Percentiles rank a stretch among this genome's conserved stretches.
Evolutionary conservation across 1,140 invertebrate genomes (phyloP).

Genomic region (Belonocnema kinseyi): DNA sequence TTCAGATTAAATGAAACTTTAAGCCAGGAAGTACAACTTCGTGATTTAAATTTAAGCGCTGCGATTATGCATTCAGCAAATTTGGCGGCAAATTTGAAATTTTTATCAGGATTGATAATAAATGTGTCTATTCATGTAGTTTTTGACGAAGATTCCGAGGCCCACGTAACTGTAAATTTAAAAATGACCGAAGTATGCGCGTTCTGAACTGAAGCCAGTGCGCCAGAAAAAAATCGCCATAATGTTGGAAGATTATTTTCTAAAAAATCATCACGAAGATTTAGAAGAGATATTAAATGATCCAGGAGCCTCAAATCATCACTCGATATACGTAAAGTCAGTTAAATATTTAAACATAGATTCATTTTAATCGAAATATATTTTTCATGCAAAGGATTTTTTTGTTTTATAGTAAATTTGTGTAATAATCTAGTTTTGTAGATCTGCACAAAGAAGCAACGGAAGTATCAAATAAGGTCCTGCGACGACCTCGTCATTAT

Average conservation of each 20-base stretch:
- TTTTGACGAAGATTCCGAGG: no score
- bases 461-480: constrained; percentile 77
- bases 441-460: constrained; percentile 79
- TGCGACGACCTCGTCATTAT: constrained; percentile 76
- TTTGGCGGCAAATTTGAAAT: no score
- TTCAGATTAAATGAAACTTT: no score
- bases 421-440: constrained; percentile 76
- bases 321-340: constrained; percentile 76
- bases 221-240: neutral
- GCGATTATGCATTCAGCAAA: no score
- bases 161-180: no score
- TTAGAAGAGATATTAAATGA: constrained; percentile 71
- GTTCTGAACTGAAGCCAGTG: no score
- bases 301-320: constrained; percentile 63
- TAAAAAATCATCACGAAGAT: constrained; percentile 66
- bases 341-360: constrained; percentile 32
- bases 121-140: no score
- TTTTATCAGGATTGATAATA: no score
- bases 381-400: constrained; percentile 27
- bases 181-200: no score
- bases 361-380: constrained; percentile 13
- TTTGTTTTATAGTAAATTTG: constrained; percentile 2
- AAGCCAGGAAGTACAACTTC: no score
- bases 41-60: no score
- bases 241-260: constrained; percentile 68